Evolutionary conservation across 2,113 vertebrate genomes (phyloP).

Genomic region (Trogon melanurus): DNA sequence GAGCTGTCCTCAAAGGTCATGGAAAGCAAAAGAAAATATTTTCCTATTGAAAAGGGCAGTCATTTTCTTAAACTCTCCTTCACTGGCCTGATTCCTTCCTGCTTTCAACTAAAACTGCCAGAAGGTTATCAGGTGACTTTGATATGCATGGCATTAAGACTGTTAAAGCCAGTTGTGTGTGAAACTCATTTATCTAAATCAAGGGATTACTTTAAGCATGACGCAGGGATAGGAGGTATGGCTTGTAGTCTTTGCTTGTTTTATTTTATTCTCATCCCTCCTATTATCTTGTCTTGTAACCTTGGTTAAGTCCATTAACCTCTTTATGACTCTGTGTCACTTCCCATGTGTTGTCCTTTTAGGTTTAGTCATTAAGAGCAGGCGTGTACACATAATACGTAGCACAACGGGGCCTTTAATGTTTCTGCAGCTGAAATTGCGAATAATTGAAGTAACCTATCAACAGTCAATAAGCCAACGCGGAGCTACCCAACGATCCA

Average conservation of each 20-base stretch:
- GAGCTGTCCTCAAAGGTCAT: background rate
- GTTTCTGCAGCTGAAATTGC: background rate
- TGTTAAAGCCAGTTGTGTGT: background rate
- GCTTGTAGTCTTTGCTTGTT: conserved; percentile 17
- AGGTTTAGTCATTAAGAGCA: conserved; percentile 3
- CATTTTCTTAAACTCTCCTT: background rate
- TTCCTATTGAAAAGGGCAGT: conserved; percentile 1
- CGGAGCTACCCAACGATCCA: conserved; percentile 21
- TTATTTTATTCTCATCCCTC: conserved; percentile 6
- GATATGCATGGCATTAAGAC: background rate
- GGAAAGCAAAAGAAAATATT: conserved; percentile 4
- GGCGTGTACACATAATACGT: background rate
- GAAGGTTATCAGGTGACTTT: background rate
- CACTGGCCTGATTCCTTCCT: background rate
- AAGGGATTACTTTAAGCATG: background rate
- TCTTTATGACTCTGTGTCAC: conserved; percentile 32
- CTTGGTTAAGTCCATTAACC: conserved; percentile 57
- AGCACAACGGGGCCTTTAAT: background rate
- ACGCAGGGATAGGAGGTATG: background rate
- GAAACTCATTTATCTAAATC: conserved; percentile 34
- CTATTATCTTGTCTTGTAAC: conserved; percentile 25
- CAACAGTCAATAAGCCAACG: conserved; percentile 17
- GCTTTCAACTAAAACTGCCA: background rate
- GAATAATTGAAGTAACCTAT: conserved; percentile 44
- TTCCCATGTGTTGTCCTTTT: conserved; percentile 35